A percentile compares a stretch with the other conserved stretches of the same genome.
Conservation (phyloP, 2,113 vertebrate species). For the Muscicapa adusta region DNA sequence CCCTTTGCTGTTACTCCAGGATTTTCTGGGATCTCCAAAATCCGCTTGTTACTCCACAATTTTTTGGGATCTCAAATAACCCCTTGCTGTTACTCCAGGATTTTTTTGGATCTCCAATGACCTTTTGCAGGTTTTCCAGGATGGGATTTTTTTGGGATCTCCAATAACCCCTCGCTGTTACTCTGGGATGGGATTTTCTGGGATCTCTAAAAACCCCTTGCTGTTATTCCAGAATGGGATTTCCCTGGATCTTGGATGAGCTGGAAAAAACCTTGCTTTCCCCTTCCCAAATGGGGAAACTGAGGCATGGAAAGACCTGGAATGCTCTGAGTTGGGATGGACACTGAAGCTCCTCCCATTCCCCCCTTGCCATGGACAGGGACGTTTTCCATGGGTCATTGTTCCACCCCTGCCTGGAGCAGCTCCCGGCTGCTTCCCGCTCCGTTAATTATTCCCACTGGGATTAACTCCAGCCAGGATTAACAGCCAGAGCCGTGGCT, state of each 20-base stretch:
- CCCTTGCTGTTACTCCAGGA: rapidly evolving
- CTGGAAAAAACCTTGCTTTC: neutral
- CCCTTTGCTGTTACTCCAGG: neutral
- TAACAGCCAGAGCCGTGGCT: rapidly evolving
- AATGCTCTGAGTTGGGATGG: neutral
- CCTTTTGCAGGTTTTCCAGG: neutral
- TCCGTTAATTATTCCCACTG: neutral
- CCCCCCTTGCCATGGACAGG: neutral
- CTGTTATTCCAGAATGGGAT: rapidly evolving
- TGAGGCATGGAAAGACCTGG: neutral
- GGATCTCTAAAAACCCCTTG: neutral
- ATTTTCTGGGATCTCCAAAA: too few relatives aligned
- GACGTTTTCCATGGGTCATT: rapidly evolving
- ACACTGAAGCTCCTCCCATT: too few relatives aligned
- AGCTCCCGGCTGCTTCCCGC: neutral
- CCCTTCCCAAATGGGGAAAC: neutral
- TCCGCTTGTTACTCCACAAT: neutral
- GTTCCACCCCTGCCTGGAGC: neutral
- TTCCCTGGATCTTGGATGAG: neutral
- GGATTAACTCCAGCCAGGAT: neutral
- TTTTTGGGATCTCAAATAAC: neutral
- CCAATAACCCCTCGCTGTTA: neutral
- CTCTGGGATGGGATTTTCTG: neutral
- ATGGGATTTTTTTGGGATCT: neutral
- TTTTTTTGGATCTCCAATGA: neutral